Conservation (phyloP, 2,888 invertebrate species). For the Caprella mutica region DNA sequence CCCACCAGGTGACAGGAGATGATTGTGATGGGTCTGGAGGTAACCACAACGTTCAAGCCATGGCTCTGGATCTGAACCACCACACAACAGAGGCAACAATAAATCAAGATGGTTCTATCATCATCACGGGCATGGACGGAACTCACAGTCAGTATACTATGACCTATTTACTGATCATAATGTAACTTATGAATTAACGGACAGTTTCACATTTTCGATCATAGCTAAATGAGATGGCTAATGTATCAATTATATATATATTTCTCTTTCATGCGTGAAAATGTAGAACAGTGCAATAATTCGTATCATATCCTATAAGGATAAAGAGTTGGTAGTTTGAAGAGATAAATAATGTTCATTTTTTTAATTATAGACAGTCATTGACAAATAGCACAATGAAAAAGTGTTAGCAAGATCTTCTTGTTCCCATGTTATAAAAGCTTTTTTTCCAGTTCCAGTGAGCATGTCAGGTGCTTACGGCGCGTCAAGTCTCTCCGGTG, state of each 20-base stretch:
- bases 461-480: conserved; percentile 31
- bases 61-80: conserved; percentile 64
- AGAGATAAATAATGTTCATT: no score
- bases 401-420: no score
- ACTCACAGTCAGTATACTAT: conserved; percentile 53
- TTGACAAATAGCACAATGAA: no score
- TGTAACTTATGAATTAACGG: no score
- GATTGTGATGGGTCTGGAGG: conserved; percentile 22
- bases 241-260: no score
- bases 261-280: no score
- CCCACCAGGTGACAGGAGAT: conserved; percentile 16
- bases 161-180: background rate
- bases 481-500: conserved; percentile 47
- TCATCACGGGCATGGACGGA: conserved; percentile 87
- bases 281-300: no score
- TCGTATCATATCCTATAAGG: no score
- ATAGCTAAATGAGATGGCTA: background rate
- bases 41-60: conserved; percentile 12
- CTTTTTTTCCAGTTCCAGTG: conserved; percentile 30
- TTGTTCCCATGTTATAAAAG: no score
- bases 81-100: conserved; percentile 74
- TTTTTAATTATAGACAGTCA: no score
- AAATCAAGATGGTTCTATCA: conserved; percentile 85
- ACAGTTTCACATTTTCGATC: no score
- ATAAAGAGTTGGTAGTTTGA: no score